Evolutionary conservation across 2,888 invertebrate genomes (phyloP), one percentile per base, ranked within the genome.

Genomic region (Sisyra nigra): DNA sequence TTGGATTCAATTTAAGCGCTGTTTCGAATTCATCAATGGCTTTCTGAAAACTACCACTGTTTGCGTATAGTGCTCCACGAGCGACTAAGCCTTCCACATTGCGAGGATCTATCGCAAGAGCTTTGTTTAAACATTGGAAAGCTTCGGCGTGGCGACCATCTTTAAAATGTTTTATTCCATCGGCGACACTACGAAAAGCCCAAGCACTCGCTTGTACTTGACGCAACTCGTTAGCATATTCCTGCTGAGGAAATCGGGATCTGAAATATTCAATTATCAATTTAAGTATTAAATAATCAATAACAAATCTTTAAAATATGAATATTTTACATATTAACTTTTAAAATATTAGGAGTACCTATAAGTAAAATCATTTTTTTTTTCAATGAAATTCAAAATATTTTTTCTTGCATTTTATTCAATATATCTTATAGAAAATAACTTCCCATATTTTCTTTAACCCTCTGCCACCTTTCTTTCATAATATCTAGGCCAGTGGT

Each of bases 11-110:
- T 59, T 85, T 82, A 32, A 94, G 62, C 3, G 94, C 93, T 15
- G 82, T 81, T 63, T 93, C 91, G 62, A 96, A 92, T 61, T 96
- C 94, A 53, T 87, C 86, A 50, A 94, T 85, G 1, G 94, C 94
- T 59, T 88, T 88, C 53, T 85, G 80, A 63, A 89, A 93, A 54
- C 84, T 89, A 49, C 91, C 91, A 57, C 86, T 87, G 60, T 94
- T 94, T 9, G 94, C 94, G 59, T 87, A 91, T 53, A 92, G 65
- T 18, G 91, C 91, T 48, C 91, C 92, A 55, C 91, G 74, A 1
- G 92, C 92, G 2, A 92, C 91, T 44, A 91, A 68, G 18, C 89
- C 92, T 65, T 92, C 92, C 2, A 91, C 88, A 64, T 92, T 92
- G 53, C 83, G 74, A 1, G 88, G 82, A 64, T 92, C 92, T 53